Evolutionary conservation across 2,113 vertebrate species (phyloP).

Genomic region (Oncorhynchus mykiss): DNA sequence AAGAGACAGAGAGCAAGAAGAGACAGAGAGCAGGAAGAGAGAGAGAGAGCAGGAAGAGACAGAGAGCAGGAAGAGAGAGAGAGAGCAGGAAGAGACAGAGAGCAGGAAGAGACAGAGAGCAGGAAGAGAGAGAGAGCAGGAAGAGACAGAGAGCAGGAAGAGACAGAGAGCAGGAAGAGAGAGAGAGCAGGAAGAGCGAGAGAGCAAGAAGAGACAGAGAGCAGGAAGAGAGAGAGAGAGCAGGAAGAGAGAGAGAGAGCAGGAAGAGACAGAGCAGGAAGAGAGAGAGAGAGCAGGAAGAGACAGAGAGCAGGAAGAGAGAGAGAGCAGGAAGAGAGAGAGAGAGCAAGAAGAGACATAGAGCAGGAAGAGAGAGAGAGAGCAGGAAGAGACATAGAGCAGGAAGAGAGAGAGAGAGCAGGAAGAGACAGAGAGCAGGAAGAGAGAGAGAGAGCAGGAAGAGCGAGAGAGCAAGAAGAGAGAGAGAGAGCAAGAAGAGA

Average conservation of each 20-base stretch:
- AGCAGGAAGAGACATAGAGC: neutral
- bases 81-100: too few species aligned
- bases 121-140: neutral
- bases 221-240: neutral
- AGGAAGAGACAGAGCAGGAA: neutral
- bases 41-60: too few species aligned
- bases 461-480: too few species aligned
- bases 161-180: neutral
- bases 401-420: neutral
- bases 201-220: neutral
- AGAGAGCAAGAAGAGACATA: too few species aligned
- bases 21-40: neutral
- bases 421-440: neutral
- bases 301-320: too few species aligned
- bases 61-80: too few species aligned
- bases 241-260: neutral
- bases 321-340: neutral
- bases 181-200: neutral
- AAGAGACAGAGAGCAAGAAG: too few species aligned
- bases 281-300: neutral
- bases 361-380: too few species aligned
- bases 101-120: too few species aligned
- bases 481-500: too few species aligned
- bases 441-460: neutral
- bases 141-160: rapidly evolving